Base-by-base conservation (phyloP, 2,797 vertebrate genomes). In the Tamandua tetradactyla region DNA sequence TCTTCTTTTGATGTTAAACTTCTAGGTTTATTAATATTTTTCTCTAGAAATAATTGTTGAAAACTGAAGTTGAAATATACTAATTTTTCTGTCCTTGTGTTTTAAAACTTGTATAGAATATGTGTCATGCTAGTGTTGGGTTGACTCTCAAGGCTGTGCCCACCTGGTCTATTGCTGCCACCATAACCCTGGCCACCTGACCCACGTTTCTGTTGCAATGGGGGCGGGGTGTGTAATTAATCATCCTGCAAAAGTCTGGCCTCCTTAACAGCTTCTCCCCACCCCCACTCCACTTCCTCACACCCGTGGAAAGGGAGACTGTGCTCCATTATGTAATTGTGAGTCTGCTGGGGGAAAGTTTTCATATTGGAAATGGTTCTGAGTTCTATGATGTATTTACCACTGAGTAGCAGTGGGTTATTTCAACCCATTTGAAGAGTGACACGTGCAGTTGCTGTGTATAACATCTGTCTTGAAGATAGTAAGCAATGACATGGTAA, bases 131-230 rank as follows among this genome's bases (percentile, higher is more conserved):
- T 49, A 2, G 23, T 2, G 2, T 55, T 59, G 57, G n/a, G 15
- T 66, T 42, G 15, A 14, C 4, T 75, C 40, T n/a, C 8, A 9
- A 64, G 35, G 62, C 8, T 81, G 42, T 69, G 27, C 57, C 72
- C 20, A 35, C 12, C 7, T 66, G 64, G 35, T 32, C 15, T 8
- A 47, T 0, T n/a, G 20, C n/a, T 84, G 59, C 32, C 18, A 18
- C n/a, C 9, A 0, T 2, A 1, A 4, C 52, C 18, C 15, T 82
- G 32, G 2, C 18, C 10, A 6, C 71, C 37, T 10, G 25, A 25
- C 22, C n/a, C 52, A 9, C 7, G 11, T 7, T 27, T 17, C 13
- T 47, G 35, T 37, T 35, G 30, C 20, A 44, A 27, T 35, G 0
- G 27, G 15, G n/a, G n/a, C n/a, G n/a, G n/a, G n/a, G n/a, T n/a